Base-by-base conservation (phyloP, 1,140 invertebrate genomes). In the Drosophila athabasca region DNA sequence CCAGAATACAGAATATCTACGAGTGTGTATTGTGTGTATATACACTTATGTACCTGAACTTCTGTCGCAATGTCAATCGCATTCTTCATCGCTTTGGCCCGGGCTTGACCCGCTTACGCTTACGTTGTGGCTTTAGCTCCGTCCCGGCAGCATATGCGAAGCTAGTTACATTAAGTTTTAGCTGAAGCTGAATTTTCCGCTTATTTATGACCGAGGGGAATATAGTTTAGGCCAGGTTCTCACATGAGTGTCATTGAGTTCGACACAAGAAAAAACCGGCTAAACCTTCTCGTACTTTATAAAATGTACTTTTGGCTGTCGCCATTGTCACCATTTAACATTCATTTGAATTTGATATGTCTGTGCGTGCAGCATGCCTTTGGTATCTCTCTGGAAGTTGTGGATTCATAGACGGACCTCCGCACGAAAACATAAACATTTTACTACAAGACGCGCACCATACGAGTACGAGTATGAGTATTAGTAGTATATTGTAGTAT, bases 331-430 rank as follows among this genome's bases (percentile, higher is more conserved):
- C 39, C 41, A 44, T 45, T 35, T 45, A 72, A 57, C 59, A 71
- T 66, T 62, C 35, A 53, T 48, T 68, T 64, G 52, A 69, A 68
- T 62, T 79, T 76, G 57, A 72, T 79, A 72, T 62, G 69, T 57
- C 51, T 62, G 62, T 82, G 66, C 76, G 76, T 79, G 76, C 62
- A 53, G 61, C 62, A 59, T 71, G 51, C 46, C 19, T 19, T 24
- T 22, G 11, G 35, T 19, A 49, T 49, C 46, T 24, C 13, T 22
- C 11, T 6, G 46, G 3, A 24, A 22, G 17, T 49, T n/a, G 15
- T 24, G 22, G 46, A 31, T 8, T 31, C 24, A 24, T 5, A 26
- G 24, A 26, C 24, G 24, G 24, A 26, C 24, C 24, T 26, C 24
- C 24, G 24, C 24, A 26, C 24, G 4, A 6, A 26, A 39, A 29